phyloP scores from a whole-genome alignment of 1,140 invertebrate species.

The Leptinotarsa lineolata region DNA sequence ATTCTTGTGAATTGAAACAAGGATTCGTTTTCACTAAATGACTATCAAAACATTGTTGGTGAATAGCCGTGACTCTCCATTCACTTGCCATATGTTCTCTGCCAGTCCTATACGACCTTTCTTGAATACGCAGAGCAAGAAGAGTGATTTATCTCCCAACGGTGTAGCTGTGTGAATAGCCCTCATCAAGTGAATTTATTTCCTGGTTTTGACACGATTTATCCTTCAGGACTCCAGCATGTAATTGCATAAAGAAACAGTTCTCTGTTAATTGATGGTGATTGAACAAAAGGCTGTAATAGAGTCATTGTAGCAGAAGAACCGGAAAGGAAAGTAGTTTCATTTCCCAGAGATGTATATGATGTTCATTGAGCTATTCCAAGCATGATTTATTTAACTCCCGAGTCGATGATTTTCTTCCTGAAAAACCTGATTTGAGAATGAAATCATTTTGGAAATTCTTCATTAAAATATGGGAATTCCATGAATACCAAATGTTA shows the following conservation, averaged over 20 bases:
- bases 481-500: no score
- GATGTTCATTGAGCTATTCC: no score
- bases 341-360: no score
- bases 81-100: not conserved
- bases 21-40: no score
- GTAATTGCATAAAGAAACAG: slow-evolving; percentile 44
- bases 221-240: slow-evolving; percentile 35
- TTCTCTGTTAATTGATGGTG: slow-evolving; percentile 40
- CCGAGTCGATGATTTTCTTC: no score
- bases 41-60: not conserved
- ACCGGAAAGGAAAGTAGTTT: no score
- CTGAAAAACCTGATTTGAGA: no score
- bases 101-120: not conserved
- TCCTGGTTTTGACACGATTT: slow-evolving; percentile 43
- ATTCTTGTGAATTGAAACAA: no score
- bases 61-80: no score
- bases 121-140: slow-evolving; percentile 20
- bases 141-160: slow-evolving; percentile 29
- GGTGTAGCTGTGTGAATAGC: slow-evolving; percentile 38
- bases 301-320: not conserved
- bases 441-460: no score
- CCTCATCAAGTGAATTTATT: slow-evolving; percentile 44
- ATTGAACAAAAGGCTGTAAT: slow-evolving; percentile 35
- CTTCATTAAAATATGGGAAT: no score
- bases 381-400: no score